A percentile compares a stretch with the other conserved stretches of the same genome.
Conservation (phyloP, 2,113 vertebrate species). For the Bos indicus region DNA sequence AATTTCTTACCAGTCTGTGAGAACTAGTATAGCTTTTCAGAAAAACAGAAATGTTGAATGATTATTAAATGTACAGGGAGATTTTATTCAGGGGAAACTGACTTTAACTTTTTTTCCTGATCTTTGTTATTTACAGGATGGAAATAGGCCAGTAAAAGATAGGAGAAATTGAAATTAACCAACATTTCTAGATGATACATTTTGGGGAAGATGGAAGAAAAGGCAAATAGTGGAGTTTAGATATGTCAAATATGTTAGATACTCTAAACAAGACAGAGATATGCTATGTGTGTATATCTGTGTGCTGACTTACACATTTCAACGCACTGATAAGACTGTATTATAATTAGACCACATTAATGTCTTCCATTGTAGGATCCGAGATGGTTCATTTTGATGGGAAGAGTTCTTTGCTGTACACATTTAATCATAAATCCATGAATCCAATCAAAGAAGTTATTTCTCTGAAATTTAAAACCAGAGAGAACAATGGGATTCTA, state of each 20-base stretch:
- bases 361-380: slow-evolving; percentile 80
- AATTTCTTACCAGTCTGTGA: neutral
- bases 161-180: neutral
- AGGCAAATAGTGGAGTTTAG: neutral
- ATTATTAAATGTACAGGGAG: neutral
- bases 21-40: neutral
- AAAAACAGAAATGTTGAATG: neutral
- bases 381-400: slow-evolving; percentile 86
- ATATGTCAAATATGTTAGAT: neutral
- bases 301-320: neutral
- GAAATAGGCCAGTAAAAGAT: neutral
- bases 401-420: slow-evolving; percentile 82
- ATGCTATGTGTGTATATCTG: neutral
- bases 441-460: slow-evolving; percentile 81
- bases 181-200: neutral
- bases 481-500: slow-evolving; percentile 83
- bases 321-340: neutral
- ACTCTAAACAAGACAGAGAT: neutral
- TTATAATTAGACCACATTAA: slow-evolving; percentile 37
- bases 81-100: neutral
- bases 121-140: neutral
- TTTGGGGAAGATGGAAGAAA: neutral
- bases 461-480: slow-evolving; percentile 88
- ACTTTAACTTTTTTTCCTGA: neutral
- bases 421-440: slow-evolving; percentile 74